A percentile compares a stretch with the other conserved stretches of the same genome.
phyloP scores from a whole-genome alignment of 2,113 vertebrate genomes.

The Cochlearius cochlearius region DNA sequence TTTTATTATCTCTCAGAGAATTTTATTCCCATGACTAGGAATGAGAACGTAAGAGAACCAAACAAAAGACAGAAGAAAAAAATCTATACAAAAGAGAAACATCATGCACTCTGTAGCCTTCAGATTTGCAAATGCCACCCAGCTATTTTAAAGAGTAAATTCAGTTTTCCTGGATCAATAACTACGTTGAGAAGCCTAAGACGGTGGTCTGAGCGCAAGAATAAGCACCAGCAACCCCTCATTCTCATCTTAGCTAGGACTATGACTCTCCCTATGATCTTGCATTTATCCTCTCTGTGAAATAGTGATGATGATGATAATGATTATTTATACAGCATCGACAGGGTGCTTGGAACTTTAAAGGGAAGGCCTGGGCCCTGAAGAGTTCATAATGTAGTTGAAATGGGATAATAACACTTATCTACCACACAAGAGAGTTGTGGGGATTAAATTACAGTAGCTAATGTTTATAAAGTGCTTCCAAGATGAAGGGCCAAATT shows the following conservation, averaged over 20 bases:
- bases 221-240: slow-evolving; percentile 41
- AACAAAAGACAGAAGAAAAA: neutral
- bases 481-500: slow-evolving; percentile 69
- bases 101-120: slow-evolving; percentile 23
- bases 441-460: slow-evolving; percentile 61
- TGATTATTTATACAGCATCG: slow-evolving; percentile 67
- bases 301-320: slow-evolving; percentile 64
- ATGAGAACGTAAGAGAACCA: neutral
- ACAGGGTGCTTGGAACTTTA: slow-evolving; percentile 63
- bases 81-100: neutral
- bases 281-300: slow-evolving; percentile 62
- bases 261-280: slow-evolving; percentile 58
- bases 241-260: slow-evolving; percentile 32
- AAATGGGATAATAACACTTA: slow-evolving; percentile 72
- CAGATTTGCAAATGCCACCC: slow-evolving; percentile 47
- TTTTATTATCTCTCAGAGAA: neutral
- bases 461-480: slow-evolving; percentile 70
- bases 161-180: slow-evolving; percentile 31
- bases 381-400: slow-evolving; percentile 66
- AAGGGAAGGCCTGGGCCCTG: slow-evolving; percentile 59
- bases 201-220: slow-evolving; percentile 8
- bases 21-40: neutral
- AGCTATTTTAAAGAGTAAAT: slow-evolving; percentile 56
- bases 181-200: neutral
- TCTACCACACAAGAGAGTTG: slow-evolving; percentile 62